phyloP scores from a whole-genome alignment of 1,140 invertebrate species.

The Acyrthosiphon pisum region DNA sequence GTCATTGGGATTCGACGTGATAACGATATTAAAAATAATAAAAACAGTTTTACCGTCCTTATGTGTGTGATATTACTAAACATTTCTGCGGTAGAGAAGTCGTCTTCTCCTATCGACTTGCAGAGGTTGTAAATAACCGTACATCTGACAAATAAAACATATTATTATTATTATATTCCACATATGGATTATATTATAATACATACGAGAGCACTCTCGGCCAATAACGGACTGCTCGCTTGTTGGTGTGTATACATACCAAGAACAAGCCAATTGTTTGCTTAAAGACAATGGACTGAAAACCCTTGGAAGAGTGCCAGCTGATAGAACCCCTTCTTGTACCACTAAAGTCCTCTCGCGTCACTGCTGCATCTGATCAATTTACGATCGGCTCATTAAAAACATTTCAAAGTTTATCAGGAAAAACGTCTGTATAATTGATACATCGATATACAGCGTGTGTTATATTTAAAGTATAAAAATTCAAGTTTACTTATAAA shows the following conservation, averaged over 20 bases:
- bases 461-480: not conserved
- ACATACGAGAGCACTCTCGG: not conserved
- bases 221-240: not conserved
- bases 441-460: not conserved
- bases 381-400: not conserved
- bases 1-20: conserved; percentile 23
- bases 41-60: not conserved
- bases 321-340: not conserved
- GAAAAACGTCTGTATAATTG: not conserved
- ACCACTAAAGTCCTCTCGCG: not conserved
- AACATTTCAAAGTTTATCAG: not conserved
- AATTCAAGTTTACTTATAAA: not conserved
- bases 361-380: not conserved
- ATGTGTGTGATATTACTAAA: not conserved
- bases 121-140: conserved; percentile 33
- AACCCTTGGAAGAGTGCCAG: conserved; percentile 39
- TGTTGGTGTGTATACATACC: not conserved
- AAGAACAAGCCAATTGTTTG: conserved; percentile 46
- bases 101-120: not conserved
- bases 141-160: conserved; percentile 40
- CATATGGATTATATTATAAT: conserved; percentile 9
- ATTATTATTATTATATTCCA: conserved; percentile 18
- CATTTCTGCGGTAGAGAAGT: not conserved
- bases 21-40: conserved; percentile 45
- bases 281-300: conserved; percentile 37